These are phyloP conservation scores for Sebastes iracundus DNA, from an alignment of 2,797 vertebrate genomes.

Conservation along the genomic window DNA sequence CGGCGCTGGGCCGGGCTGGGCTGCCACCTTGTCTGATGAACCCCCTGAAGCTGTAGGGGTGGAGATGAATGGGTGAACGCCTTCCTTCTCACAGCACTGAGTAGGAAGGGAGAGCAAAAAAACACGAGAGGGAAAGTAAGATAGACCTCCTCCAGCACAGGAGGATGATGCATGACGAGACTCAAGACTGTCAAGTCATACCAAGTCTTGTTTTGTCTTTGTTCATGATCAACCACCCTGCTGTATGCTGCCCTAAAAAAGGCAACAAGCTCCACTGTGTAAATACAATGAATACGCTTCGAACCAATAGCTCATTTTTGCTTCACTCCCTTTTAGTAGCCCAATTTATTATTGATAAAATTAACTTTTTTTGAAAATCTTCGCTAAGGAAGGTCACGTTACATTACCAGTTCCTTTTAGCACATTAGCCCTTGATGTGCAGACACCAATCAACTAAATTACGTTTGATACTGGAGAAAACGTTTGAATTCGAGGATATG, in stretches of 20 bases:
- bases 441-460: not conserved
- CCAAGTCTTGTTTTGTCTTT: not conserved
- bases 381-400: not conserved
- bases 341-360: not conserved
- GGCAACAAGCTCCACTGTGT: not conserved
- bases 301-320: not conserved
- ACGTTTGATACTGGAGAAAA: not conserved
- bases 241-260: not conserved
- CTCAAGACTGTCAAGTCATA: slow-evolving; percentile 17
- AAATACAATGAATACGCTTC: not conserved
- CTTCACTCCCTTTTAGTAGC: not conserved
- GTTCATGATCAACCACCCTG: not conserved
- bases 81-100: slow-evolving; percentile 21
- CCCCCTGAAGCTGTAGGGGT: slow-evolving; percentile 62
- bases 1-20: slow-evolving; percentile 13
- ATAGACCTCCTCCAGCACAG: not conserved
- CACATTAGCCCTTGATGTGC: not conserved
- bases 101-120: slow-evolving; percentile 18
- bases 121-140: slow-evolving; percentile 30
- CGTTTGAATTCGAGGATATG: not conserved
- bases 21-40: slow-evolving; percentile 72
- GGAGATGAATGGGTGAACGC: slow-evolving; percentile 68
- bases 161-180: slow-evolving; percentile 29
- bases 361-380: not conserved
- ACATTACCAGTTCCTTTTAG: not conserved